Base-by-base conservation (phyloP, 1,140 invertebrate species). In the Drosophila ananassae region DNA sequence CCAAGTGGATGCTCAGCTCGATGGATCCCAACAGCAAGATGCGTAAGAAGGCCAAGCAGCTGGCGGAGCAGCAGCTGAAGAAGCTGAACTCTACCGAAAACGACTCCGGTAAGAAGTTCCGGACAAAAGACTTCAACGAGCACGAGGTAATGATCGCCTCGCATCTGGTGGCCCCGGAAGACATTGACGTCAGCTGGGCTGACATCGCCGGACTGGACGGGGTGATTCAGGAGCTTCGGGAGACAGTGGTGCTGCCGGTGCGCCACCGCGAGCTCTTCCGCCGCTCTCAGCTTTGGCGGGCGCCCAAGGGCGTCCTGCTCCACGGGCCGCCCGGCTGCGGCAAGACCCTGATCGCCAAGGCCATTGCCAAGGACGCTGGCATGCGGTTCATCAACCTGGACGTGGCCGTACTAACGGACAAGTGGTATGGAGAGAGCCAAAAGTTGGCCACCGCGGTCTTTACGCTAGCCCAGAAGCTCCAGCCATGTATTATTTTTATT, bases 391-490 rank as follows among this genome's bases (percentile, higher is more conserved):
- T 99, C 57, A 99, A 99, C 92, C 93, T 99, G 54, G 97, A 98
- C 91, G 95, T 98, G 2, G 97, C 98, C 0, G 95, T 97, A 50
- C 92, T 99, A 3, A 98, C 98, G 22, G 98, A 99, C 92, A 99
- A 99, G 92, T 99, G 98, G 98, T 98, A 98, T 79, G 98, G 98
- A 8, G 98, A 99, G 93, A 99, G 98, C 69, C 98, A 99, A 92
- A 99, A 99, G 92, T 92, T 99, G 51, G 97, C 98, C 8, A 95
- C 97, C 3, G 98, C 98, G 21, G 97, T 99, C 0, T 99, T 99
- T 92, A 96, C 97, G 10, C 92, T 99, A 41, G 98, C 98, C 25
- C 94, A 96, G 0, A 99, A 99, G 92, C 92, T 99, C 37, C 97
- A 98, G 91, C 98, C 98, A 1, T 97, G 97, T 68, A 98, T 98